Evolutionary conservation across 2,113 vertebrate genomes (phyloP).

Genomic region (Tursiops truncatus): DNA sequence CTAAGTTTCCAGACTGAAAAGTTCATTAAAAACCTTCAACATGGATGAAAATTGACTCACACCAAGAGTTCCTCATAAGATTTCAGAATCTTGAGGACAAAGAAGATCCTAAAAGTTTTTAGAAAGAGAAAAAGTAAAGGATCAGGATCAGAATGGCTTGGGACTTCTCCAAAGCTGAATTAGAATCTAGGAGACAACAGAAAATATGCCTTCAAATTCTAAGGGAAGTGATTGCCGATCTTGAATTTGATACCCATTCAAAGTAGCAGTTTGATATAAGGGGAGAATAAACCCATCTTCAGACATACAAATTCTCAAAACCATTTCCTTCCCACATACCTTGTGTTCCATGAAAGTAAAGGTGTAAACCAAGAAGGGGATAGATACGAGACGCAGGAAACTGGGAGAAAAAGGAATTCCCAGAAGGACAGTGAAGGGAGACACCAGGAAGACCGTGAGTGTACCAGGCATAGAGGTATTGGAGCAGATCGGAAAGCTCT

Average conservation of each 20-base stretch:
- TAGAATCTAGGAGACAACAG: not conserved
- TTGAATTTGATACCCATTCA: not conserved
- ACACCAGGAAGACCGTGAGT: not conserved
- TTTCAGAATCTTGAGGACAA: conserved; percentile 1
- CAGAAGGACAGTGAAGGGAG: not conserved
- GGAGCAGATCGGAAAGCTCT: not conserved
- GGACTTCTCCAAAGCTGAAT: not conserved
- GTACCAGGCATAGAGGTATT: not conserved
- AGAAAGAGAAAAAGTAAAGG: not conserved
- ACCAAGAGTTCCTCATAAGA: not conserved
- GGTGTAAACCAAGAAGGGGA: not conserved
- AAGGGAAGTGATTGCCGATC: not conserved
- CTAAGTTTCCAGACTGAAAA: not conserved
- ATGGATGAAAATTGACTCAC: not conserved
- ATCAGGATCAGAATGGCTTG: not conserved
- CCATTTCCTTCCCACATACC: not conserved
- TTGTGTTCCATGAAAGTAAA: not conserved
- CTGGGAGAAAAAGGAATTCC: not conserved
- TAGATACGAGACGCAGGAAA: not conserved
- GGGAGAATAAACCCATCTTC: not conserved
- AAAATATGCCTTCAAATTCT: not conserved
- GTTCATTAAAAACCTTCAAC: not conserved
- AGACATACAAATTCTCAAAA: not conserved
- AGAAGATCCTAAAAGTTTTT: not conserved
- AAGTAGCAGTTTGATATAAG: not conserved